These are phyloP conservation scores for Hypanus sabinus DNA, from an alignment of 2,113 vertebrate species.

Conservation along the genomic window DNA sequence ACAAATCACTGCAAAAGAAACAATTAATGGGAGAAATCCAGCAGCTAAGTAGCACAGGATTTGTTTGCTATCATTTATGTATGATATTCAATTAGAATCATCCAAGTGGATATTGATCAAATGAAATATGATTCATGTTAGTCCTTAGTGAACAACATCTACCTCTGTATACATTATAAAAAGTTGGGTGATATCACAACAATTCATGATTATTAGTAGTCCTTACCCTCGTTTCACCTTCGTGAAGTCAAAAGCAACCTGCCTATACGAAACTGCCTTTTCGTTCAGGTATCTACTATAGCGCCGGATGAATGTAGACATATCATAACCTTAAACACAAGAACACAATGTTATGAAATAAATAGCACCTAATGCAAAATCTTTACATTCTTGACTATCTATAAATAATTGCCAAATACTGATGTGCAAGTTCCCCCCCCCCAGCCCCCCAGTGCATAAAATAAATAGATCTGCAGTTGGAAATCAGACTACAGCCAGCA, in stretches of 20 bases:
- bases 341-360: not conserved
- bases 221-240: constrained; percentile 98
- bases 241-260: constrained; percentile 97
- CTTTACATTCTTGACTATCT: not conserved
- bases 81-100: not conserved
- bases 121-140: not conserved
- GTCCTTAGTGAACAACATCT: not conserved
- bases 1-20: not conserved
- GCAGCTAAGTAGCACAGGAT: not conserved
- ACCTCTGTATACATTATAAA: not conserved
- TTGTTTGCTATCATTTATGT: not conserved
- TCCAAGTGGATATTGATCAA: not conserved
- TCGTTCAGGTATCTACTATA: constrained; percentile 97
- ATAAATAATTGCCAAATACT: not conserved
- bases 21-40: not conserved
- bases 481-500: too few species aligned
- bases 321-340: constrained; percentile 76
- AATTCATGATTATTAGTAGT: not conserved
- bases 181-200: not conserved
- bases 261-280: constrained; percentile 97
- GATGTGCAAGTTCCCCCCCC: not conserved
- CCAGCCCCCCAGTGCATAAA: too few species aligned
- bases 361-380: not conserved
- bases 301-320: constrained; percentile 95
- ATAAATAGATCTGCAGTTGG: not conserved